Percentiles rank a stretch among this genome's conserved stretches.
Conservation (phyloP, 2,797 vertebrate species). For the Hypotaenidia philippensis region DNA sequence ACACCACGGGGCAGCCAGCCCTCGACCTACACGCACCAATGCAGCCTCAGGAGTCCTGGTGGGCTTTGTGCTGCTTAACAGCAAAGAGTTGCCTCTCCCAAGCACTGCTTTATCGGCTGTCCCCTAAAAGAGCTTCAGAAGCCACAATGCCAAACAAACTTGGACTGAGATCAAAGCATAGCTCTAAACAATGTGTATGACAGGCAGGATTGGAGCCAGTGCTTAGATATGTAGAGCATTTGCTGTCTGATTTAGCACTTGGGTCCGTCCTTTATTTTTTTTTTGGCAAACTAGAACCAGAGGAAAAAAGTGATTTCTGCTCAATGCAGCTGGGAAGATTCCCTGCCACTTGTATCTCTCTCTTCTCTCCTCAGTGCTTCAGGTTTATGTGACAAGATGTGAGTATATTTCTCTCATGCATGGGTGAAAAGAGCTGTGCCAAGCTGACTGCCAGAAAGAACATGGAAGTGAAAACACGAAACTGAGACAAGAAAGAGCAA, state of each 20-base stretch:
- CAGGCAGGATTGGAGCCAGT: background rate
- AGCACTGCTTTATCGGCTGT: constrained; percentile 23
- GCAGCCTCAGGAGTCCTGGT: background rate
- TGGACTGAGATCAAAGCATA: constrained; percentile 51
- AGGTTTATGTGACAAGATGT: background rate
- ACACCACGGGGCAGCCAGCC: background rate
- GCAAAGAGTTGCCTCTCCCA: background rate
- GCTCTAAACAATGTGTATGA: background rate
- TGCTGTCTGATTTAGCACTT: constrained; percentile 48
- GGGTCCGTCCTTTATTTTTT: constrained; percentile 67
- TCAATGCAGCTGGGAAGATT: background rate
- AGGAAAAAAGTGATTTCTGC: background rate
- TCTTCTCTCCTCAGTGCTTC: background rate
- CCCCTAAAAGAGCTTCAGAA: constrained; percentile 29
- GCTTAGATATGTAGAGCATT: constrained; percentile 47
- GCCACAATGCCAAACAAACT: constrained; percentile 47
- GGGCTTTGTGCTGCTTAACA: background rate
- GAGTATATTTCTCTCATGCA: background rate
- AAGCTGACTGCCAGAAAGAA: background rate
- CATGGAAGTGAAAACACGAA: background rate
- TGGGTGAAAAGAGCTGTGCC: background rate
- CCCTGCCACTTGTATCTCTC: background rate
- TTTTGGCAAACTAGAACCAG: constrained; percentile 71
- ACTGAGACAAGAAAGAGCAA: background rate
- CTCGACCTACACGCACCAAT: accelerated